These are phyloP conservation scores for Scaptomyza tumidula DNA, from an alignment of 2,888 invertebrate species.

Conservation along the genomic window DNA sequence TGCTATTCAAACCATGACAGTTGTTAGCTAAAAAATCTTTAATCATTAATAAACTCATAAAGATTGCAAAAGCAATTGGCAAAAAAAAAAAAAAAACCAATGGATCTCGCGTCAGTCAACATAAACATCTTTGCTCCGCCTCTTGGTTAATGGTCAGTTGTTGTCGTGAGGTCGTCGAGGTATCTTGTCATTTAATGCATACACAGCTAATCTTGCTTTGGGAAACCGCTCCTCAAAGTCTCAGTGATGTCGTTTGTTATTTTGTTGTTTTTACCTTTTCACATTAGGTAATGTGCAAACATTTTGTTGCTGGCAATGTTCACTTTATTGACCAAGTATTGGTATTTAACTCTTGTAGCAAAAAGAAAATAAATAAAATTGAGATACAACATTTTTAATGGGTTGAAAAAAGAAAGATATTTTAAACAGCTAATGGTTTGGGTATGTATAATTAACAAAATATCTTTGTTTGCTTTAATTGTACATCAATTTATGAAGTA, in stretches of 20 bases:
- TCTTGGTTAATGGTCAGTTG: constrained; percentile 40
- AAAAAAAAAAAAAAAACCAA: constrained; percentile 22
- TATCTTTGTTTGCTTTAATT: neutral
- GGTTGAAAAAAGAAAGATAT: neutral
- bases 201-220: constrained; percentile 27
- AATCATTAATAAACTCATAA: constrained; percentile 42
- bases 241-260: constrained; percentile 18
- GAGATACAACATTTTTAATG: neutral
- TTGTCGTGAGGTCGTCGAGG: constrained; percentile 44
- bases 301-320: constrained; percentile 20
- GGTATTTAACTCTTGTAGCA: neutral
- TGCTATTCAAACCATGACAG: constrained; percentile 24
- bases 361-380: too few species aligned
- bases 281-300: constrained; percentile 51
- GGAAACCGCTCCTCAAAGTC: constrained; percentile 32
- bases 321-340: constrained; percentile 22
- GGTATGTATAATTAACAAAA: neutral
- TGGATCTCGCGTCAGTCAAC: constrained; percentile 26
- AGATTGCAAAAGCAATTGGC: constrained; percentile 43
- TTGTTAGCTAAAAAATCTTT: neutral
- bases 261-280: constrained; percentile 35
- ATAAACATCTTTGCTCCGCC: constrained; percentile 6
- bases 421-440: neutral
- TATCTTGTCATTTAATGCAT: constrained; percentile 33
- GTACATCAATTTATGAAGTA: neutral